These are phyloP conservation scores for Phyllopteryx taeniolatus DNA, from an alignment of 2,113 vertebrate species.

Conservation along the genomic window DNA sequence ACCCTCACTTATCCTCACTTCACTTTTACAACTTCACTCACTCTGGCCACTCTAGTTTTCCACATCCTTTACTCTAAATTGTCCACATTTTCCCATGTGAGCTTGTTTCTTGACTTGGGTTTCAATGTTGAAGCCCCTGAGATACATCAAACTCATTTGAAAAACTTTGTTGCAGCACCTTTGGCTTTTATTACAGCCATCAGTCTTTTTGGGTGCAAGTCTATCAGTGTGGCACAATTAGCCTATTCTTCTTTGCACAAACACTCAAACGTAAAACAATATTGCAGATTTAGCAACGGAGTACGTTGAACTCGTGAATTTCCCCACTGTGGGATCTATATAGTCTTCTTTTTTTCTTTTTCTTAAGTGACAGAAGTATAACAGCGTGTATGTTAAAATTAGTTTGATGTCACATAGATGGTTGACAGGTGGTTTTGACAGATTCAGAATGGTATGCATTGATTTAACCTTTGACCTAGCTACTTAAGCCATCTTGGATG, in stretches of 20 bases:
- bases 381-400: no score
- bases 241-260: no score
- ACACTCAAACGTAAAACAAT: no score
- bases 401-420: not conserved
- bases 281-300: no score
- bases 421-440: slow-evolving; percentile 3
- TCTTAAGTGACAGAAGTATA: no score
- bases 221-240: no score
- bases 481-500: not conserved
- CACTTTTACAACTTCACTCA: slow-evolving; percentile 17
- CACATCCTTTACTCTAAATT: slow-evolving; percentile 12
- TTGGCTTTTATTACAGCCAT: no score
- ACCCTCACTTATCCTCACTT: slow-evolving; percentile 20
- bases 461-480: not conserved
- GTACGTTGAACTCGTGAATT: no score
- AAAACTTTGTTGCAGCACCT: no score
- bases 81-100: slow-evolving; percentile 6
- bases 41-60: slow-evolving; percentile 14
- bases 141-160: not conserved
- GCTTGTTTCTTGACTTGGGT: slow-evolving; percentile 10
- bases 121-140: slow-evolving; percentile 3
- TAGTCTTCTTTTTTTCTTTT: no score
- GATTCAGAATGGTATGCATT: not conserved
- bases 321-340: no score
- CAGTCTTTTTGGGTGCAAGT: no score